These are phyloP conservation scores for Willisornis vidua DNA, from an alignment of 2,113 vertebrate genomes.

Conservation along the genomic window DNA sequence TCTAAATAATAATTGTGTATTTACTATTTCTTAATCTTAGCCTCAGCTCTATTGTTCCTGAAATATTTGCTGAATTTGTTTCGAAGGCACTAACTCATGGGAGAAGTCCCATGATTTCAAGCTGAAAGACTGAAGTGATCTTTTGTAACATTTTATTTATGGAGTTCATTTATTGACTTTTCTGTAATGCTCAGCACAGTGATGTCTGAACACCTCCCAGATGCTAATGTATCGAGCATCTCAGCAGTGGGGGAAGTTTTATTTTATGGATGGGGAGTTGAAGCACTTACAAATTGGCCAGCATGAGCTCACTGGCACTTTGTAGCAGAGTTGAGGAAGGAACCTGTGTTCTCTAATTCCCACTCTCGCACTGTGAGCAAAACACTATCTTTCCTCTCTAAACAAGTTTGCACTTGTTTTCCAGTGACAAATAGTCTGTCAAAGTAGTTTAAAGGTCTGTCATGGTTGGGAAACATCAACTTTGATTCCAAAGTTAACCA, in stretches of 20 bases:
- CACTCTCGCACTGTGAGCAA: neutral
- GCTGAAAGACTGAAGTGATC: neutral
- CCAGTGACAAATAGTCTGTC: conserved; percentile 35
- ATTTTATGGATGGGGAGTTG: neutral
- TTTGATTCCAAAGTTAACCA: neutral
- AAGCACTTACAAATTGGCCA: neutral
- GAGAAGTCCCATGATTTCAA: neutral
- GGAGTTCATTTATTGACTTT: conserved; percentile 28
- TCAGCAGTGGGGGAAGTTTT: neutral
- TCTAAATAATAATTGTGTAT: neutral
- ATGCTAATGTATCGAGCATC: neutral
- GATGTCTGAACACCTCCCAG: neutral
- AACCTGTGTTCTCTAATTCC: neutral
- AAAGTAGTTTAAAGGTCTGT: conserved; percentile 27
- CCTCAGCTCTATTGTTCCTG: neutral
- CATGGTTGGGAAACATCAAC: conserved; percentile 5
- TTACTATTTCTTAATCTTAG: conserved; percentile 4
- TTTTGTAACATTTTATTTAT: conserved; percentile 50
- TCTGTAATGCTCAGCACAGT: neutral
- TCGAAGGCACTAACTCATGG: neutral
- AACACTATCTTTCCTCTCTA: neutral
- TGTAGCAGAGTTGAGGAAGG: neutral
- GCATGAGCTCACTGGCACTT: neutral
- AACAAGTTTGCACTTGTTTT: conserved; percentile 16
- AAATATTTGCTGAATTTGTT: conserved; percentile 24